These are phyloP conservation scores for Psittacula echo DNA, from an alignment of 2,797 vertebrate species.

Conservation along the genomic window DNA sequence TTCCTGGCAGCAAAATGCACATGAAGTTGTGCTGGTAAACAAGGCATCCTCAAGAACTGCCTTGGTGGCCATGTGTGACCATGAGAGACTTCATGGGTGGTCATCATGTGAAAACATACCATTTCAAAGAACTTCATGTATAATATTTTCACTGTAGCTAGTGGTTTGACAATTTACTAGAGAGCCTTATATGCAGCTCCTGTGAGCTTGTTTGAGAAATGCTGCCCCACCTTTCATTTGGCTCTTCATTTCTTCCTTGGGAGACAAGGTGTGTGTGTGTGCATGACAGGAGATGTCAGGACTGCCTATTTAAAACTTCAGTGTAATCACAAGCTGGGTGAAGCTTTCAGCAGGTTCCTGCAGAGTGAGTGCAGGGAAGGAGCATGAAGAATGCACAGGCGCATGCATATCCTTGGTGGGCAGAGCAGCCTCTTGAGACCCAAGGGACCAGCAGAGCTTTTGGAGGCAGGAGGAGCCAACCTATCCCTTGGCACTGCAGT, in stretches of 20 bases:
- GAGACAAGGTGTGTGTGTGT: neutral
- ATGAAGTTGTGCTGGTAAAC: slow-evolving; percentile 5
- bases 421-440: neutral
- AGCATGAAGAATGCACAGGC: accelerated
- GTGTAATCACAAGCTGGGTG: neutral
- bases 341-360: neutral
- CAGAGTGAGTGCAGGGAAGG: neutral
- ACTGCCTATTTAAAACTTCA: neutral
- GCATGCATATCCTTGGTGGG: accelerated
- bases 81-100: slow-evolving; percentile 7
- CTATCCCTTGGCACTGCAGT: neutral
- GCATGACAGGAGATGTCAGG: neutral
- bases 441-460: neutral
- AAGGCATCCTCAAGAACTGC: neutral
- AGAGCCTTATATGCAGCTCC: neutral
- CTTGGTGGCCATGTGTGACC: slow-evolving; percentile 20
- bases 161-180: neutral
- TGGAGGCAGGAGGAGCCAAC: neutral
- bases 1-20: slow-evolving; percentile 16
- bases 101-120: neutral
- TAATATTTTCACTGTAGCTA: neutral
- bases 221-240: neutral
- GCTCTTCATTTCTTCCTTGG: slow-evolving; percentile 1
- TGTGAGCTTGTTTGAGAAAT: neutral
- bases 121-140: neutral